Evolutionary conservation across 37 sponge, comb jelly and placozoan species (phyloP), one percentile per base, ranked within the genome.

Genomic region (Cliona cf. orientalis): DNA sequence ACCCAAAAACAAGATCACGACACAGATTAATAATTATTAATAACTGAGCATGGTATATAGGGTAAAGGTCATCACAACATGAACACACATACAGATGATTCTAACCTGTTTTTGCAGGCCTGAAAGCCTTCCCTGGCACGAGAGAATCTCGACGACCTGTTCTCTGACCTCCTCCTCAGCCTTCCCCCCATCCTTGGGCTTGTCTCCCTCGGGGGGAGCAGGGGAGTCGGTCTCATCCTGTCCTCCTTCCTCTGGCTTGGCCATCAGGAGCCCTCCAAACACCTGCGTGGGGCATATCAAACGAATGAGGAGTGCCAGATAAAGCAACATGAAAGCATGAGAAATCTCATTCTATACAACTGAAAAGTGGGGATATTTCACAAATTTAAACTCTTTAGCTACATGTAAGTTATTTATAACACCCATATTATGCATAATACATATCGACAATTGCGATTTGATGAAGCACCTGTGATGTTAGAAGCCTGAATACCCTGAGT

Each of bases 401-500:
- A 65, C 29, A 65, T 17, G 29, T 14, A 26, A n/a, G 22, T n/a
- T 17, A 65, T 17, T n/a, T n/a, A 36, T 9, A 42, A 21, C 32
- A 29, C 11, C 31, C 21, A 64, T 12, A 64, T 25, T 25, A 64
- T 25, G 26, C 11, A 64, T 26, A 64, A 64, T 23, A 21, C n/a
- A n/a, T n/a, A n/a, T n/a, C n/a, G n/a, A n/a, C n/a, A n/a, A n/a
- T 49, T 49, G 55, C 55, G 17, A 11, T 49, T 49, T 49, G 11
- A 49, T 21, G 6, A 36, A 39, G 49, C 23, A 92, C 93, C 84
- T 96, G 94, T 49, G 97, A 96, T 5, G 97, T 96, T 38, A 96
- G 84, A 25, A 88, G 86, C 39, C 97, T 70, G 86, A 96, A 96
- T 35, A 96, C 84, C 56, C 91, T 81, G 65, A 96, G 88, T 31